These are phyloP conservation scores for Athene noctua DNA, from an alignment of 2,113 vertebrate genomes.

Conservation along the genomic window DNA sequence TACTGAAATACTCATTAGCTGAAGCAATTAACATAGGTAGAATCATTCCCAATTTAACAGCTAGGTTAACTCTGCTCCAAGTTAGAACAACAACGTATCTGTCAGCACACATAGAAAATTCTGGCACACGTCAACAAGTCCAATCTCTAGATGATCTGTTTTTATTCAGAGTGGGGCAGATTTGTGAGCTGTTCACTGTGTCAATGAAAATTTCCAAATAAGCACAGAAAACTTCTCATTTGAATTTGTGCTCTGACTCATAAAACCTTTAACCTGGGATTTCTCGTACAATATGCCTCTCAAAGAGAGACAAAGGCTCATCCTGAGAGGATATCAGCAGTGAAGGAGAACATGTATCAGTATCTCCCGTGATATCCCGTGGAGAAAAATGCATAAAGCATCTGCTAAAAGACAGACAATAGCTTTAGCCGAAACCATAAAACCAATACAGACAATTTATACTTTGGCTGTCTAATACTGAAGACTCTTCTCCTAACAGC, in stretches of 20 bases:
- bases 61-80: background rate
- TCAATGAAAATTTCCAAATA: background rate
- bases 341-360: background rate
- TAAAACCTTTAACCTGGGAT: background rate
- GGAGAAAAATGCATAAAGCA: background rate
- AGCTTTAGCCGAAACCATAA: background rate
- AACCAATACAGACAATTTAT: background rate
- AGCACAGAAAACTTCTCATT: background rate
- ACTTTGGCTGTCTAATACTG: background rate
- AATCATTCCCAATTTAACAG: background rate
- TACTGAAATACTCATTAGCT: background rate
- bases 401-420: background rate
- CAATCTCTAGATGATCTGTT: background rate
- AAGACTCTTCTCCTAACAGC: background rate
- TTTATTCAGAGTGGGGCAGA: background rate
- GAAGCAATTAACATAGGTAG: background rate
- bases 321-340: background rate
- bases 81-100: accelerated
- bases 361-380: background rate
- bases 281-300: background rate
- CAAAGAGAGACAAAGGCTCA: background rate
- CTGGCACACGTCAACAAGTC: background rate
- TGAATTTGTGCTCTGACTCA: background rate
- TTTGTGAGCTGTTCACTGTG: background rate
- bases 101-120: background rate